Base-by-base conservation (phyloP, 2,113 vertebrate species). In the Megaceryle torquata region DNA sequence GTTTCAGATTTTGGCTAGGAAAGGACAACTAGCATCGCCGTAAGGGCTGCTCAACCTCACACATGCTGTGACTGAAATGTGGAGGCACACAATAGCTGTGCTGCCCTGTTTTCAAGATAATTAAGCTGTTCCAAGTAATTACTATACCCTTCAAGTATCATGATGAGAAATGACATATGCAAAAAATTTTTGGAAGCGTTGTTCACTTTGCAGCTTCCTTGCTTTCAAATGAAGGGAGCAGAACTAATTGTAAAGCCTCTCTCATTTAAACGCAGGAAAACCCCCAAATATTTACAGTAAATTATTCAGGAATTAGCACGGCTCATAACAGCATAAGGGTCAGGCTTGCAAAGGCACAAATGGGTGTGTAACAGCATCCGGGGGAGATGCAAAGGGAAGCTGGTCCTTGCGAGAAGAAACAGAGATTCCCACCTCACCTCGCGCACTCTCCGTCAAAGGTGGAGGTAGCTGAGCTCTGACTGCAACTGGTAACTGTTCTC, bases 111-210 rank as follows among this genome's bases (percentile, higher is more conserved):
- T 72, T 65, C 35, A 54, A 61, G 74, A 20, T 41, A 59, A 46
- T 92, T 75, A 81, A 87, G 75, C 87, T 97, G 92, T 77, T 95
- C 43, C 16, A 70, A 76, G 43, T 89, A 88, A 96, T 92, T 87
- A 92, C 31, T 29, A 26, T 10, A 39, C 69, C 87, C 79, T 82
- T 90, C 85, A 54, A 84, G 82, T 5, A 59, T 15, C n/a, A 5
- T 20, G 72, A 96, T 91, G 81, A 78, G 88, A 88, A 96, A 53
- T 79, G 92, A 50, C 96, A 94, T 4, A 15, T 22, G 81, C 46
- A 54, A 78, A 56, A 72, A 75, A 43, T 48, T 77, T 75, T 64
- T 80, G 54, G 61, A 39, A 86, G 65, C 0, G 0, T 5, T 54
- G 43, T 15, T 77, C 72, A 29, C 70, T 48, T 61, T 2, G 53